Percentiles rank a stretch among this genome's conserved stretches.
These are phyloP conservation scores for Scopus umbretta DNA, from an alignment of 2,113 vertebrate species.

Conservation along the genomic window DNA sequence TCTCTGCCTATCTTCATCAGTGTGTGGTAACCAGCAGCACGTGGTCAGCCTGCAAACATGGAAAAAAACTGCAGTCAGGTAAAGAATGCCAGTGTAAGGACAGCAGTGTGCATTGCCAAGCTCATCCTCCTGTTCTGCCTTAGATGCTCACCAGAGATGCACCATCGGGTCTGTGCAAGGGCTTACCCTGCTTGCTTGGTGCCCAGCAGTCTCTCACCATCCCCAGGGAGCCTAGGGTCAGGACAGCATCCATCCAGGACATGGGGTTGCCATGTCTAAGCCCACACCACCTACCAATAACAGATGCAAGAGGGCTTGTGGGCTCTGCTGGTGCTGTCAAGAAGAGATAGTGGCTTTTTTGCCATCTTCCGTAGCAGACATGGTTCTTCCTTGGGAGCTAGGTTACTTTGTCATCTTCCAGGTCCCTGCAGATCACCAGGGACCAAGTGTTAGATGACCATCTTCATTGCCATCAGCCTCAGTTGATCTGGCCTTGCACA, in stretches of 20 bases:
- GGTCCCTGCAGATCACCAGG: neutral
- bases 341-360: neutral
- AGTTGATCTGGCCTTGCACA: neutral
- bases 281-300: neutral
- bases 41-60: neutral
- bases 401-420: neutral
- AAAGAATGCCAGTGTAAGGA: no score
- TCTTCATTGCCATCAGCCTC: neutral
- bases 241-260: neutral
- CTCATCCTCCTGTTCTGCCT: neutral
- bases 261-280: accelerated
- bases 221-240: neutral
- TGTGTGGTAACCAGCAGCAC: neutral
- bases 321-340: neutral
- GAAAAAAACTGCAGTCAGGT: neutral
- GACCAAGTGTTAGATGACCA: neutral
- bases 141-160: neutral
- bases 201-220: neutral
- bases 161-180: neutral
- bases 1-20: neutral
- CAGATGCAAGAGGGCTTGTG: neutral
- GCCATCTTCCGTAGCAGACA: neutral
- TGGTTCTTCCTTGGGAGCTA: neutral
- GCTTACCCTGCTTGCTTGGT: neutral
- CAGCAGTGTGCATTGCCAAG: neutral